Base-by-base conservation (phyloP, 2,797 vertebrate species). In the Australoheros facetus region DNA sequence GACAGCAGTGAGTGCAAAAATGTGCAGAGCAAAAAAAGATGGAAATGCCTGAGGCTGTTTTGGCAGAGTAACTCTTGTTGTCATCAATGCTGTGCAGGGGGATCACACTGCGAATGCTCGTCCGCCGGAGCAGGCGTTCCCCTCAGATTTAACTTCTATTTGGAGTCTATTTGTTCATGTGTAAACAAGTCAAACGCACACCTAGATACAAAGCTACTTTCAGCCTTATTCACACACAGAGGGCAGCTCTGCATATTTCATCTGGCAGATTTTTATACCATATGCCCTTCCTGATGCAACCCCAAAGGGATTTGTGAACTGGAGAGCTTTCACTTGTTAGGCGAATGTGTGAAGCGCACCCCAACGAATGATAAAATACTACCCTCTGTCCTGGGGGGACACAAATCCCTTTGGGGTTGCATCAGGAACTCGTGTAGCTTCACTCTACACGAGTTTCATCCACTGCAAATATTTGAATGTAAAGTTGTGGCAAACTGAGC, bases 1-100 rank as follows among this genome's bases (percentile, higher is more conserved):
- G 58, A 71, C 17, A 0, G 26, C 32, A 12, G 19, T 3, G 30
- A 78, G 77, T 51, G 78, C 73, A 77, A 58, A 59, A 69, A 11
- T 55, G 78, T 48, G 13, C 23, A 48, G 62, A 0, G 39, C 26
- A 48, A 66, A 66, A 70, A 74, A 55, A 71, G 54, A 54, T 56
- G 11, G 76, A 74, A 57, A 26, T 16, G 11, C 72, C 60, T 0
- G 10, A 11, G 57, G 85, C 81, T 71, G 70, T 81, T 79, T 39
- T 70, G 81, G 34, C 16, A 4, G 30, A 37, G 62, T 19, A 10
- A 7, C 48, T 62, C 11, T 26, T 42, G 9, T 5, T 14, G 26
- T 32, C 81, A 57, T 32, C 55, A 23, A 7, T 23, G 39, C 26
- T 42, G 42, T 17, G 21, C 14, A 4, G 8, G 11, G 53, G 42